phyloP scores from a whole-genome alignment of 2,113 vertebrate genomes.

The Tragelaphus strepsiceros region DNA sequence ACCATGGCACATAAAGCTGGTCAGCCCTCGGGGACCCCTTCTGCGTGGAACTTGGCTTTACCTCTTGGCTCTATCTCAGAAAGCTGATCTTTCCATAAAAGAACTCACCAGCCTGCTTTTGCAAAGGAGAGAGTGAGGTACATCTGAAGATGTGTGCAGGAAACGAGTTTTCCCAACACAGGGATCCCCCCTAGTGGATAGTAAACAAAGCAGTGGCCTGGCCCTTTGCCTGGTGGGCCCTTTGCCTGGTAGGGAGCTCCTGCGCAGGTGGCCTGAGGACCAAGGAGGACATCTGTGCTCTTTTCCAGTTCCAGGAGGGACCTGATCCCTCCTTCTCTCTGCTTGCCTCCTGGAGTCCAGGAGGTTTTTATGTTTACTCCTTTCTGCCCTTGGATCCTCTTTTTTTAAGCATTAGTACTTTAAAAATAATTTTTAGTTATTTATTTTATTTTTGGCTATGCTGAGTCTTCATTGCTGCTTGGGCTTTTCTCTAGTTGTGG shows the following conservation, averaged over 20 bases:
- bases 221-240: background rate
- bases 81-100: background rate
- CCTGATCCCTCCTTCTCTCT: rapidly evolving
- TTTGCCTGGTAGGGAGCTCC: background rate
- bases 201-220: background rate
- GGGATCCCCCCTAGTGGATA: rapidly evolving
- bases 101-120: background rate
- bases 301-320: background rate
- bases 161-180: background rate
- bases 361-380: background rate
- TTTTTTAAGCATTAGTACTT: background rate
- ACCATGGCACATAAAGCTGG: background rate
- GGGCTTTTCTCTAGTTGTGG: background rate
- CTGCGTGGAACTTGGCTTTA: background rate
- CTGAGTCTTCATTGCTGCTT: background rate
- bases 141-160: background rate
- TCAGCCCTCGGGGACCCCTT: rapidly evolving
- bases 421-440: background rate
- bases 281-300: background rate
- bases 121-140: background rate
- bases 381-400: too few relatives aligned
- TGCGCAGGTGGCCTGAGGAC: background rate
- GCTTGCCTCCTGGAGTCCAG: background rate
- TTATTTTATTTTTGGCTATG: background rate
- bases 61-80: background rate